Evolutionary conservation across 1,140 invertebrate species (phyloP), one percentile per base, ranked within the genome.

Genomic region (Holotrichia oblita): DNA sequence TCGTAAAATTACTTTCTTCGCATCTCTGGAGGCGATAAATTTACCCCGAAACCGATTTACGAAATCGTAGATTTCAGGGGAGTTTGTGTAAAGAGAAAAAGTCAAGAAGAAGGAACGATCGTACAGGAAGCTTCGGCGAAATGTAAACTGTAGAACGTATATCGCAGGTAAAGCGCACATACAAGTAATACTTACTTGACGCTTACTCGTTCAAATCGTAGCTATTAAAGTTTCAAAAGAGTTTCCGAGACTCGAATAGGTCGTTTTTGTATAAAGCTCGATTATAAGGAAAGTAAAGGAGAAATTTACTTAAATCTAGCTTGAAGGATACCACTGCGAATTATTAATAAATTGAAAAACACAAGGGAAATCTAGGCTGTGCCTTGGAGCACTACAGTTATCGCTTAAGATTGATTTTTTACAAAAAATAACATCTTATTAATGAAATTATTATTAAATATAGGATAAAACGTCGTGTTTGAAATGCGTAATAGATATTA

Each of bases 1-100:
- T 69, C 61, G 20, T 69, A 69, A 69, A 69, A 69, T 69, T 69
- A 69, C 61, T 69, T 69, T 69, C 61, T 69, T 69, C 61, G 61
- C 61, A 34, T 69, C 22, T 69, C 61, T 22, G 22, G 61, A 69
- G 61, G 61, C 61, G 8, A 69, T 69, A 69, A 69, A 69, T 34
- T 69, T 22, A 69, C 4, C 27, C 61, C 61, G 61, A 69, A 69
- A 69, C 61, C 61, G 61, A 69, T 69, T 69, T 69, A 69, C 61
- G 27, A 34, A 69, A 27, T 69, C 61, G 61, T 69, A 34, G 61
- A 69, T 69, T 69, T 9, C 9, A 69, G 12, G 22, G 61, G 10
- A 55, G 48, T 55, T 55, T 17, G 48, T 6, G 48, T 6, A 6
- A n/a, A n/a, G 1, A n/a, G 17, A 55, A 55, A n/a, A 55, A 17